These are phyloP conservation scores for Eumaeus atala DNA, from an alignment of 1,140 invertebrate species.

Conservation along the genomic window DNA sequence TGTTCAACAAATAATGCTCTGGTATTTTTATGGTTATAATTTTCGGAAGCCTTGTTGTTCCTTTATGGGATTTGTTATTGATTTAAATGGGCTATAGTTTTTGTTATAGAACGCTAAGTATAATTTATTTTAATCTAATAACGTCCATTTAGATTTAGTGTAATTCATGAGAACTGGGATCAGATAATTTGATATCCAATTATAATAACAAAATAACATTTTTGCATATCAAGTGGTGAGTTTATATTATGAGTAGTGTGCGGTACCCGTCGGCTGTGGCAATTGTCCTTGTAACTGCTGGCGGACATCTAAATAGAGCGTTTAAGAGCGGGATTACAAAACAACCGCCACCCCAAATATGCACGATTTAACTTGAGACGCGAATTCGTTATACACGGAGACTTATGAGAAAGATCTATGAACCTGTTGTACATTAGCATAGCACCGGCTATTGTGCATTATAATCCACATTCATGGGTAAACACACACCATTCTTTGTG, in stretches of 20 bases:
- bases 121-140: not conserved
- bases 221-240: constrained; percentile 3
- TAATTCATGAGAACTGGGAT: constrained; percentile 1
- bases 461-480: constrained; percentile 67
- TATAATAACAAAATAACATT: constrained; percentile 4
- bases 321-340: constrained; percentile 61
- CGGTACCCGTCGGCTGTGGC: not conserved
- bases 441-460: constrained; percentile 57
- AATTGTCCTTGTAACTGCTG: not conserved
- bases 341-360: constrained; percentile 43
- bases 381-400: constrained; percentile 70
- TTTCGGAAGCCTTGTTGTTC: not conserved
- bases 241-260: not conserved
- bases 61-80: not conserved
- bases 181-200: constrained; percentile 10
- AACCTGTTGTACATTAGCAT: constrained; percentile 68
- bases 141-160: not conserved
- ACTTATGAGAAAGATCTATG: constrained; percentile 60
- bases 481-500: constrained; percentile 68
- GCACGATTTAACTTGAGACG: constrained; percentile 67
- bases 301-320: constrained; percentile 56
- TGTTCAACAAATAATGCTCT: not conserved
- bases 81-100: not conserved
- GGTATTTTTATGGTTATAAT: not conserved
- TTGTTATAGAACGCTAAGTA: not conserved